A percentile compares a stretch with the other conserved stretches of the same genome.
Conservation (phyloP, 2,888 invertebrate genomes). For the Lithophane socia region DNA sequence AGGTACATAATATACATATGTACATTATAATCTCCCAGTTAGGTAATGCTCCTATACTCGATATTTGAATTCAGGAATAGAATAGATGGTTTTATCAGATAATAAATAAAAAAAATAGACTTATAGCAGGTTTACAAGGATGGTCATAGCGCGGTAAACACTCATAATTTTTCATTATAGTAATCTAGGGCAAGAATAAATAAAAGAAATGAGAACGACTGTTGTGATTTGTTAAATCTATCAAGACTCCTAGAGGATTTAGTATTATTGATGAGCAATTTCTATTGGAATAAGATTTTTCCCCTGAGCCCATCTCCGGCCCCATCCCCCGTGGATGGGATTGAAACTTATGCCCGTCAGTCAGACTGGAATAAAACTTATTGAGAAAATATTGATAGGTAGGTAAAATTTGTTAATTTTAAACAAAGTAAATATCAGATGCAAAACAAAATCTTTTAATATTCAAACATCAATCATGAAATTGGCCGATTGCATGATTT, state of each 20-base stretch:
- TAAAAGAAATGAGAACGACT: not conserved
- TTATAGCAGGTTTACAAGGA: not conserved
- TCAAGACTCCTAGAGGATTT: not conserved
- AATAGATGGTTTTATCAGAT: conserved; percentile 5
- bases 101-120: conserved; percentile 14
- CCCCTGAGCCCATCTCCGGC: not conserved
- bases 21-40: no score
- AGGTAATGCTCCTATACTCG: no score
- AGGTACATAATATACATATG: no score
- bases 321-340: not conserved
- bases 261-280: not conserved
- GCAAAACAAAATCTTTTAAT: conserved; percentile 1
- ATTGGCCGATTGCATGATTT: conserved; percentile 1
- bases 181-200: conserved; percentile 31
- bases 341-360: not conserved
- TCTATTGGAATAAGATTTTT: not conserved
- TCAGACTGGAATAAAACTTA: not conserved
- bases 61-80: no score
- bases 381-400: not conserved
- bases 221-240: conserved; percentile 13
- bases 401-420: not conserved
- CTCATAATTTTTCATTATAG: not conserved
- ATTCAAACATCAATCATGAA: conserved; percentile 20
- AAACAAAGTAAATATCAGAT: not conserved
- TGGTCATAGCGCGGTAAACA: conserved; percentile 5